Percentiles rank a stretch among this genome's conserved stretches.
phyloP scores from a whole-genome alignment of 2,797 vertebrate species.

The Tapirus indicus region DNA sequence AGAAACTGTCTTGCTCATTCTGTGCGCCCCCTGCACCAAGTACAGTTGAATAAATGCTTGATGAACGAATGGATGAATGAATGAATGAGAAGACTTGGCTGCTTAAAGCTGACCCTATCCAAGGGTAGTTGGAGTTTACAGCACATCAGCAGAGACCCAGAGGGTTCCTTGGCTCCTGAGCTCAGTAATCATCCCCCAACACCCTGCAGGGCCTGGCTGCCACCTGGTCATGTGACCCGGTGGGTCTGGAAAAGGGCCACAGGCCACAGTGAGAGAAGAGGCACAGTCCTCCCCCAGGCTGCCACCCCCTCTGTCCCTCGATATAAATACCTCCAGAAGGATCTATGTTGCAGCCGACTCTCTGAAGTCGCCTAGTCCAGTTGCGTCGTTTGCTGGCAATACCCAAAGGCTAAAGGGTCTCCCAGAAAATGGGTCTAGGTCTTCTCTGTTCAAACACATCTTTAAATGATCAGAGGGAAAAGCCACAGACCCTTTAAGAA shows the following conservation, averaged over 20 bases:
- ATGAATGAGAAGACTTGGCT: neutral
- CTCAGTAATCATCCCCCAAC: neutral
- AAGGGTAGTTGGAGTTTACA: neutral
- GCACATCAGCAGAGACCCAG: neutral
- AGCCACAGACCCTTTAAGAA: neutral
- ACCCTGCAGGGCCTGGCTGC: neutral
- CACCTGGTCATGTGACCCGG: neutral
- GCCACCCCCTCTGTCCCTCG: neutral
- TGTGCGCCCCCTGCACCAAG: neutral
- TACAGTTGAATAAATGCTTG: neutral
- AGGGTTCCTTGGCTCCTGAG: fast-evolving
- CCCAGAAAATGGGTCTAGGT: neutral
- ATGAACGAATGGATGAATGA: neutral
- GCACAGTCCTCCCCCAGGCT: neutral
- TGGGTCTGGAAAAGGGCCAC: neutral
- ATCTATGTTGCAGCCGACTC: neutral
- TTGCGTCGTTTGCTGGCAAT: fast-evolving
- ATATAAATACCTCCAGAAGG: too few species aligned
- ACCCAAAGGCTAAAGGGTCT: neutral
- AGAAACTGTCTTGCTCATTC: neutral
- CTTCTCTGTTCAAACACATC: neutral
- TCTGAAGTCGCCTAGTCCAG: neutral
- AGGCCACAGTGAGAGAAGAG: neutral
- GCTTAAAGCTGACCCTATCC: neutral
- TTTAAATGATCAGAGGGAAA: neutral